These are phyloP conservation scores for Harpegnathos saltator DNA, from an alignment of 1,140 invertebrate species.

Conservation along the genomic window DNA sequence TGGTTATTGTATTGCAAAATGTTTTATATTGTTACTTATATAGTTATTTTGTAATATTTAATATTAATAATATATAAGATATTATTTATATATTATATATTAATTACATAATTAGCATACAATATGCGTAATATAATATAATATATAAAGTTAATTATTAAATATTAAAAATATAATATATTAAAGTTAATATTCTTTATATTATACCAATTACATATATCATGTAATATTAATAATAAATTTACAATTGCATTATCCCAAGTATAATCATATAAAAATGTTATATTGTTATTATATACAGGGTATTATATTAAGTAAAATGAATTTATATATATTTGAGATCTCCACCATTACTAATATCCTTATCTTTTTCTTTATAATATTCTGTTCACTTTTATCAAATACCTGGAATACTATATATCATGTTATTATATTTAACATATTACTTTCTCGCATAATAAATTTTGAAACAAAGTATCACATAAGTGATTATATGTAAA, in stretches of 20 bases:
- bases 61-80: neutral
- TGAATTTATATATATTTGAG: neutral
- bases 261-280: conserved; percentile 7
- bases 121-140: too few relatives aligned
- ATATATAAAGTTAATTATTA: too few relatives aligned
- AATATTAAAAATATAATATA: too few relatives aligned
- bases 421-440: neutral
- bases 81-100: too few relatives aligned
- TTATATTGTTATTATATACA: conserved; percentile 16
- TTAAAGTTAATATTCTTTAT: too few relatives aligned
- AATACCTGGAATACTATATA: neutral
- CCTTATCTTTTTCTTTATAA: neutral
- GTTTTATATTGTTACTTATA: too few relatives aligned
- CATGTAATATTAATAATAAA: neutral
- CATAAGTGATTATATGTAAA: conserved; percentile 76
- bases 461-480: conserved; percentile 77
- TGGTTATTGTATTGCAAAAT: too few relatives aligned
- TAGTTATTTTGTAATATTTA: too few relatives aligned
- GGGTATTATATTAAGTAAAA: neutral
- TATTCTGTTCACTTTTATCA: neutral
- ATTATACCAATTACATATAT: too few relatives aligned
- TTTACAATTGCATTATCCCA: too few relatives aligned
- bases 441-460: conserved; percentile 65
- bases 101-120: too few relatives aligned
- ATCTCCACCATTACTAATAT: neutral